These are phyloP conservation scores for Diplodus puntazzo DNA, from an alignment of 2,797 vertebrate species.

Conservation along the genomic window DNA sequence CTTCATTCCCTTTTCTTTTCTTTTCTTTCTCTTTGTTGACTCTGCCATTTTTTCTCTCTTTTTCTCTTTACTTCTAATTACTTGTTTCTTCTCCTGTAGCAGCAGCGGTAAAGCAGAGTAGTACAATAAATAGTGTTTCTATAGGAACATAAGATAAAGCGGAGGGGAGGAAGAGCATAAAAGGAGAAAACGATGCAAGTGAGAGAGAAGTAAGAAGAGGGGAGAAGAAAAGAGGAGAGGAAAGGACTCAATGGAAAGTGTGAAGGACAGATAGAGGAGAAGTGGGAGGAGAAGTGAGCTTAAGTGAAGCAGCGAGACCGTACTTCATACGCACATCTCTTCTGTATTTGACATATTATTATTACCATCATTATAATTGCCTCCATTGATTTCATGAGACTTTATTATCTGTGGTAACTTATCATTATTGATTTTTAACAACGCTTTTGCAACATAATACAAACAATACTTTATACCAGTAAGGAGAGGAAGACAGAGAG, in stretches of 20 bases:
- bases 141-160: background rate
- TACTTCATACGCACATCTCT: constrained; percentile 6
- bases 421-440: constrained; percentile 46
- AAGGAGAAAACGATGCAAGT: background rate
- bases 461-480: constrained; percentile 45
- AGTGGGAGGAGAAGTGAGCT: background rate
- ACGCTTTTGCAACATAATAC: constrained; percentile 42
- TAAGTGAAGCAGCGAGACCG: background rate
- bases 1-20: background rate
- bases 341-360: constrained; percentile 47
- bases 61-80: background rate
- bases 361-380: constrained; percentile 45
- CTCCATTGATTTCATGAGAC: constrained; percentile 51
- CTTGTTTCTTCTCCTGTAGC: background rate
- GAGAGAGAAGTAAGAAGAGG: no score
- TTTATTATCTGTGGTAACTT: constrained; percentile 49
- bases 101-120: no score
- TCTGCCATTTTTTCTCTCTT: background rate
- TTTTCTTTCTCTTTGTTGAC: background rate
- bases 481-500: constrained; percentile 37
- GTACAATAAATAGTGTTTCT: background rate
- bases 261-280: background rate
- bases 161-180: background rate
- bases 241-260: background rate
- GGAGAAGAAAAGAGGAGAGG: background rate